A percentile compares a stretch with the other conserved stretches of the same genome.
These are phyloP conservation scores for Heteronetta atricapilla DNA, from an alignment of 2,113 vertebrate species.

Conservation along the genomic window DNA sequence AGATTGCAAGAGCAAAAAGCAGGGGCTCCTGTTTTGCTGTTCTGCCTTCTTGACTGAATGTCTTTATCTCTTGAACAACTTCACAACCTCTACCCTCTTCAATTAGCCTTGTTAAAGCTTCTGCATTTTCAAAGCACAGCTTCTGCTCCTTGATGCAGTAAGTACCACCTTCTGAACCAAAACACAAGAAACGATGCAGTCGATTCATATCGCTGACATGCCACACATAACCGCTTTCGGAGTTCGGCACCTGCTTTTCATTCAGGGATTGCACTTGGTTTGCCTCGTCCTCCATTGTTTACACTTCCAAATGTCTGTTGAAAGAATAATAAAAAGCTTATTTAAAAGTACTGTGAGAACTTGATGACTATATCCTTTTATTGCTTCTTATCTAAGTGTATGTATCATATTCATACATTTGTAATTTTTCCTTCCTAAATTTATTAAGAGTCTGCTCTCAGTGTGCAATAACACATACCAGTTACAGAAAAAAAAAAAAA, in stretches of 20 bases:
- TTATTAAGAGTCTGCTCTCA: background rate
- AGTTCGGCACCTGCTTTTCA: slow-evolving; percentile 68
- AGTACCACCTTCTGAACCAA: slow-evolving; percentile 84
- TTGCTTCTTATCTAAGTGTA: background rate
- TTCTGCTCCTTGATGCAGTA: slow-evolving; percentile 84
- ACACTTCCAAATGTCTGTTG: background rate
- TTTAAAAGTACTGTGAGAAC: background rate
- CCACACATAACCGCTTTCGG: slow-evolving; percentile 64
- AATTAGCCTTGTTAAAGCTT: slow-evolving; percentile 83
- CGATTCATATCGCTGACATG: slow-evolving; percentile 80
- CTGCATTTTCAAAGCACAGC: slow-evolving; percentile 75
- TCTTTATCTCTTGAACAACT: slow-evolving; percentile 88
- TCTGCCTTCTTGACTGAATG: slow-evolving; percentile 80
- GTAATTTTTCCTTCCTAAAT: background rate
- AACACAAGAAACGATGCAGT: slow-evolving; percentile 90
- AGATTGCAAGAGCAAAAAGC: slow-evolving; percentile 90
- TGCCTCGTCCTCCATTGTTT: slow-evolving; percentile 58
- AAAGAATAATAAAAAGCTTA: background rate
- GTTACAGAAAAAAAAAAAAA: background rate
- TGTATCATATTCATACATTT: rapidly evolving
- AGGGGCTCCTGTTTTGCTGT: slow-evolving; percentile 79
- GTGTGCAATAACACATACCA: rapidly evolving
- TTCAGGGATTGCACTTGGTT: slow-evolving; percentile 22
- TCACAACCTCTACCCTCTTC: slow-evolving; percentile 87
- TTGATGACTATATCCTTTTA: rapidly evolving